A percentile compares a stretch with the other conserved stretches of the same genome.
Evolutionary conservation across 2,797 vertebrate genomes (phyloP).

Genomic region (Diceros bicornis): DNA sequence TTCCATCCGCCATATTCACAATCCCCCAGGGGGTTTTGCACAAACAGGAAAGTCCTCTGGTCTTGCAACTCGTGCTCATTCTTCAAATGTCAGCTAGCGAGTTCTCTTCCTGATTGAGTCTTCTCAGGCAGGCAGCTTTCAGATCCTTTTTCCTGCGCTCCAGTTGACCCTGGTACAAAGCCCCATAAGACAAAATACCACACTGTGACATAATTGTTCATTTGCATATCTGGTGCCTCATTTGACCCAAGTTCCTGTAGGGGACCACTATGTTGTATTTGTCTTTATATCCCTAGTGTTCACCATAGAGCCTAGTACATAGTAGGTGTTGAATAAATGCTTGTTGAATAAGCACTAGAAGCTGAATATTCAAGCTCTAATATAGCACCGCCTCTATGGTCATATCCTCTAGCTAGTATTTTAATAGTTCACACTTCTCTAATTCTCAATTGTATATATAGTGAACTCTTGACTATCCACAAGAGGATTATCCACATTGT

Average conservation of each 20-base stretch:
- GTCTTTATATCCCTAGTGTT: neutral
- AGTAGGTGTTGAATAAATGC: slow-evolving; percentile 69
- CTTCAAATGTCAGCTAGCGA: neutral
- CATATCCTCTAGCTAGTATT: slow-evolving; percentile 45
- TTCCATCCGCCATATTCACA: too few relatives aligned
- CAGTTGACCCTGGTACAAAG: neutral
- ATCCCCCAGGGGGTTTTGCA: neutral
- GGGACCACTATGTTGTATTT: neutral
- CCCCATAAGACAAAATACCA: neutral
- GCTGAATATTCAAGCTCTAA: neutral
- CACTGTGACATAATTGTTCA: neutral
- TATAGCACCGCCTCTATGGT: neutral
- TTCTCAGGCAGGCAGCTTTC: neutral
- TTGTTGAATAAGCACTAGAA: neutral
- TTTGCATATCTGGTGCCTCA: neutral
- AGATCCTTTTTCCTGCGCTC: neutral
- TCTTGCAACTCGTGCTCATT: neutral
- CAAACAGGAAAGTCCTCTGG: neutral
- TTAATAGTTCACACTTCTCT: slow-evolving; percentile 55
- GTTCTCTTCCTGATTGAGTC: neutral
- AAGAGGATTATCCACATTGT: slow-evolving; percentile 55
- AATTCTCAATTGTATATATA: slow-evolving; percentile 64
- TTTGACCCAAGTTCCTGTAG: neutral
- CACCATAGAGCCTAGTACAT: neutral
- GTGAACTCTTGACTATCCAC: slow-evolving; percentile 67